Percentiles rank a stretch among this genome's conserved stretches.
These are phyloP conservation scores for Copsychus sechellarum DNA, from an alignment of 2,113 vertebrate genomes.

Conservation along the genomic window DNA sequence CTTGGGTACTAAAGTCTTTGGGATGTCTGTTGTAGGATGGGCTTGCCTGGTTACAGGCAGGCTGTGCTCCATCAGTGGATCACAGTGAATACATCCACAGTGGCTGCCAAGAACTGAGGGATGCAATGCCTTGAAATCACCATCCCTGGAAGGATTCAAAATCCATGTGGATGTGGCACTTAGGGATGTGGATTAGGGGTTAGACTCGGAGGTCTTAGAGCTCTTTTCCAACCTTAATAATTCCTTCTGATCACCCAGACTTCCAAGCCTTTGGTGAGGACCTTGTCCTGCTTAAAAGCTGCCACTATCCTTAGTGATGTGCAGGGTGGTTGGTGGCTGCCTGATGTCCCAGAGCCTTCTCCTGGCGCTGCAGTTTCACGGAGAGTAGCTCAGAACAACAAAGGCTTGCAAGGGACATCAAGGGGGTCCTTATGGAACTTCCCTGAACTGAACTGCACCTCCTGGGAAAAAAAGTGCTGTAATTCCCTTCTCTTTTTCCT, in stretches of 20 bases:
- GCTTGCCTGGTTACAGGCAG: background rate
- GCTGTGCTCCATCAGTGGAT: background rate
- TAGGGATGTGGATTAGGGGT: background rate
- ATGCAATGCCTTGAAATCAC: background rate
- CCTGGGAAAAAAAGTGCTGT: background rate
- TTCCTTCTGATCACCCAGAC: background rate
- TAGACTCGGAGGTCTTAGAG: background rate
- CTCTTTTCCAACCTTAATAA: background rate
- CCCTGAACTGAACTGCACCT: background rate
- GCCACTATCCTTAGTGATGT: fast-evolving
- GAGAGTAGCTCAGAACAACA: background rate
- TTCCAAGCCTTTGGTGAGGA: background rate
- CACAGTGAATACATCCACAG: fast-evolving
- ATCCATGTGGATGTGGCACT: background rate
- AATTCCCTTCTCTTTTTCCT: background rate
- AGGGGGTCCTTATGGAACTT: fast-evolving
- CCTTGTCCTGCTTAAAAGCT: background rate
- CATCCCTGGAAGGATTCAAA: background rate
- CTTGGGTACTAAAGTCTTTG: background rate
- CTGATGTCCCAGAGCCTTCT: background rate
- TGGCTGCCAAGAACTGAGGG: fast-evolving
- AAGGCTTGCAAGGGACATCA: background rate
- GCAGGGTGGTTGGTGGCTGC: background rate
- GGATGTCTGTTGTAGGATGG: background rate
- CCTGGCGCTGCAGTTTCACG: background rate